phyloP scores from a whole-genome alignment of 1,140 invertebrate species.

The Anastrepha ludens region DNA sequence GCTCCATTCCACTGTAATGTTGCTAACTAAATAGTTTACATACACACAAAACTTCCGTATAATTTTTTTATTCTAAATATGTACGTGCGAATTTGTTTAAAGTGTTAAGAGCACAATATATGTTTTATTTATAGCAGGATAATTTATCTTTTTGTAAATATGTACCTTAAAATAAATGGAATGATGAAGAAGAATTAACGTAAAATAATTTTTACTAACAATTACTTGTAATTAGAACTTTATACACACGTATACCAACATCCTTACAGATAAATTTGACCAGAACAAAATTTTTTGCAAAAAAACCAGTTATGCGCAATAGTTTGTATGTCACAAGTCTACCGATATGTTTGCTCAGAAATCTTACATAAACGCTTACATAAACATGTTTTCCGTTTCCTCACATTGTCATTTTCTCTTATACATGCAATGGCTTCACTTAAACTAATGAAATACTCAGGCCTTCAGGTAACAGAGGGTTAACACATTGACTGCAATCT shows the following conservation, averaged over 20 bases:
- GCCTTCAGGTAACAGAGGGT: constrained; percentile 19
- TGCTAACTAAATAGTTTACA: no score
- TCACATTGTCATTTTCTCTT: no score
- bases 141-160: no score
- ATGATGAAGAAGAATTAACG: neutral
- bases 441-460: constrained; percentile 46
- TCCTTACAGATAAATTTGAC: neutral
- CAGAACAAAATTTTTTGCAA: no score
- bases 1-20: no score
- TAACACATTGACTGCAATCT: constrained; percentile 25
- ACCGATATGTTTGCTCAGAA: neutral
- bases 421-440: neutral
- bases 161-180: neutral
- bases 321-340: neutral
- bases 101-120: no score
- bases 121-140: no score
- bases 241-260: neutral
- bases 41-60: no score
- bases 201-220: constrained; percentile 14
- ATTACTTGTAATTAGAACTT: neutral
- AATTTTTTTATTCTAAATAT: neutral
- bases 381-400: neutral
- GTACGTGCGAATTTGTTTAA: neutral
- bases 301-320: neutral
- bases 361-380: neutral